These are phyloP conservation scores for Drepana arcuata DNA, from an alignment of 1,140 invertebrate species.

Conservation along the genomic window DNA sequence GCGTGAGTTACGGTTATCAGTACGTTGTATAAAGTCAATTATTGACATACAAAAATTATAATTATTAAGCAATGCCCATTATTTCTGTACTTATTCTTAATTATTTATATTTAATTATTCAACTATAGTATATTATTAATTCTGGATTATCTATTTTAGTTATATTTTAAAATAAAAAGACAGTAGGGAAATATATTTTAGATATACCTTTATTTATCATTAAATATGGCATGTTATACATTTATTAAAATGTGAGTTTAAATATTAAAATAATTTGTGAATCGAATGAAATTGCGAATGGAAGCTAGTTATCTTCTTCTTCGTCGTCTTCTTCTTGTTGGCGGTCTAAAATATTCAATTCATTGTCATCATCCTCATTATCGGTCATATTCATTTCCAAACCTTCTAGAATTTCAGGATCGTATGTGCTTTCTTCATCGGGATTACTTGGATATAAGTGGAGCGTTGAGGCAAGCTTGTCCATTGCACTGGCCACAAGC, in stretches of 20 bases:
- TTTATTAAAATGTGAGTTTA: constrained; percentile 29
- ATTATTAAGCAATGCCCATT: constrained; percentile 8
- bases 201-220: constrained; percentile 25
- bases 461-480: constrained; percentile 26
- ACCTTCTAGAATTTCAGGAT: constrained; percentile 28
- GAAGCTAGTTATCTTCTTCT: constrained; percentile 32
- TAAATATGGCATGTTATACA: constrained; percentile 26
- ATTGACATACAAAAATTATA: constrained; percentile 11
- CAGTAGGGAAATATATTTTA: constrained; percentile 26
- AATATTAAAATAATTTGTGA: constrained; percentile 23
- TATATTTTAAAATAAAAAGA: constrained; percentile 26
- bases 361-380: constrained; percentile 30
- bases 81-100: constrained; percentile 16
- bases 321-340: constrained; percentile 35
- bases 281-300: constrained; percentile 26
- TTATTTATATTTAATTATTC: constrained; percentile 23
- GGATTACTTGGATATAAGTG: constrained; percentile 19
- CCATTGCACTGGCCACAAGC: constrained; percentile 31
- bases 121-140: constrained; percentile 23
- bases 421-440: constrained; percentile 24
- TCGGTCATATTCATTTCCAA: constrained; percentile 25
- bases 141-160: constrained; percentile 20
- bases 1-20: constrained; percentile 9
- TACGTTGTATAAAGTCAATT: constrained; percentile 15
- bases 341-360: constrained; percentile 29